Conservation (phyloP, 1,140 invertebrate genomes). For the Rhizoglyphus robini region DNA sequence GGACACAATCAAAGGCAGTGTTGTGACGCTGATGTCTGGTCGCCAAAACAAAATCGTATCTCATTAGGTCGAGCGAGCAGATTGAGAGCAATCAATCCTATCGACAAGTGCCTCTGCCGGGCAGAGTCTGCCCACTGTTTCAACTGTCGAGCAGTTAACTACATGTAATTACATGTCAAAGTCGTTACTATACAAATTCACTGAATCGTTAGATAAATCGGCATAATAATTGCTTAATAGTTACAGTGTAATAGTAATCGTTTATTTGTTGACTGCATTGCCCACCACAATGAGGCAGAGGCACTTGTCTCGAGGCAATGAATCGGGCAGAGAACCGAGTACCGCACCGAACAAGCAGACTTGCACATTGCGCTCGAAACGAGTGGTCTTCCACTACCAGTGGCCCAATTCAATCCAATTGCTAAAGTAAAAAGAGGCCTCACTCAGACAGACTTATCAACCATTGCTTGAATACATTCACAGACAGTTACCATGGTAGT, state of each 20-base stretch:
- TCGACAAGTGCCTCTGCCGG: too few species aligned
- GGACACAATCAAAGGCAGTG: neutral
- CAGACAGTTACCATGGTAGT: too few species aligned
- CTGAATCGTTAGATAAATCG: neutral
- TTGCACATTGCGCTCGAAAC: too few species aligned
- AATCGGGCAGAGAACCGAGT: too few species aligned
- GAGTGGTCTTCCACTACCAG: neutral
- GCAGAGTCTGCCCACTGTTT: neutral
- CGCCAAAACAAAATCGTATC: neutral
- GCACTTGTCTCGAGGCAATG: too few species aligned
- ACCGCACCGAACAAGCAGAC: too few species aligned
- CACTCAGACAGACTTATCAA: neutral
- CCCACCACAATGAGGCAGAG: neutral
- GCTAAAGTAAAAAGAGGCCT: neutral
- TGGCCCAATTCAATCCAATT: neutral
- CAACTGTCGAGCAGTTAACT: neutral
- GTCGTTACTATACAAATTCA: neutral
- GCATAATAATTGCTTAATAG: neutral
- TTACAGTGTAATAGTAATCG: conserved; percentile 5
- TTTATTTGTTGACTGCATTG: neutral
- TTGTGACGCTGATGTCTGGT: too few species aligned
- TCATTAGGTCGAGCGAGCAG: neutral
- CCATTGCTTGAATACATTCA: too few species aligned
- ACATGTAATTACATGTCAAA: neutral
- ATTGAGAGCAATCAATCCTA: neutral